Evolutionary conservation across 92 coral and sea anemone genomes (phyloP), one percentile per base, ranked within the genome.

Genomic region (Actinostola sp.): DNA sequence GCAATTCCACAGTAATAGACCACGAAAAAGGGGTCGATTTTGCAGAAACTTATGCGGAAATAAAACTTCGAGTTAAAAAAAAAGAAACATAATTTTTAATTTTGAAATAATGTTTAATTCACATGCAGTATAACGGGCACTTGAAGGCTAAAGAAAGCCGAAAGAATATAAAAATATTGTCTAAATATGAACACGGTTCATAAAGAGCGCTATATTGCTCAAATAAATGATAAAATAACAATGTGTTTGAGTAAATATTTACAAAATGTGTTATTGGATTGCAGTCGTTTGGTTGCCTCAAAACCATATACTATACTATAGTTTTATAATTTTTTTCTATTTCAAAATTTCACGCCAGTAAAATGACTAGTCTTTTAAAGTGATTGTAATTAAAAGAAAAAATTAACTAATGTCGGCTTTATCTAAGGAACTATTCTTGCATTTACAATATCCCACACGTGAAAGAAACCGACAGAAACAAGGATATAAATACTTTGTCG

Each of bases 21-120:
- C n/a, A 21, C 21, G 9, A 48, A 48, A 48, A 48, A 48, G 20
- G 9, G 21, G n/a, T 3, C n/a, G 3, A 17, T 48, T 48, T 8
- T 8, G 9, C 59, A 14, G 30, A 52, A 3, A 52, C 27, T n/a
- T n/a, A n/a, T n/a, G n/a, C n/a, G n/a, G n/a, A n/a, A 19, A 19
- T 19, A 52, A 52, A 4, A 24, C 29, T 46, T 46, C 21, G 59
- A 24, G 21, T 52, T 8, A 24, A 52, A 52, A 52, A 24, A 10
- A 8, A 14, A n/a, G n/a, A n/a, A n/a, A n/a, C n/a, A 1, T 52
- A 8, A 19, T 52, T 52, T 24, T 52, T 52, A 8, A 52, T 52
- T 52, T 52, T 52, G 30, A 52, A 21, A 24, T 52, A 19, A 52
- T 52, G 30, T 52, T 52, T 52, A 52, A 52, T 48, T 48, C 13